phyloP scores from a whole-genome alignment of 64 coral and sea anemone species.

The Porites lutea region DNA sequence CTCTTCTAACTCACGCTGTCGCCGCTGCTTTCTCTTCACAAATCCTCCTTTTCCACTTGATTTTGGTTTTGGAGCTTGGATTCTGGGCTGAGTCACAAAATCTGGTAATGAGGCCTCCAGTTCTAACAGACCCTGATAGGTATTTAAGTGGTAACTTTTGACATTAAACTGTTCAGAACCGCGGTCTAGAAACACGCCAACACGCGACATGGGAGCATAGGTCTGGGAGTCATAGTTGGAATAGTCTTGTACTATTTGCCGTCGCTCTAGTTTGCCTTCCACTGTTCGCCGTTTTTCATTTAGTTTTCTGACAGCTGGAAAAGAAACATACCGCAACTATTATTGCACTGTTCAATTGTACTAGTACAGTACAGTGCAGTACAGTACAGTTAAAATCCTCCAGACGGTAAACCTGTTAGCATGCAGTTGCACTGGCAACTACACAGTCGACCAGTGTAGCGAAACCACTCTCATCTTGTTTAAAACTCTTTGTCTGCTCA shows the following conservation, averaged over 20 bases:
- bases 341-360: background rate
- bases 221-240: conserved; percentile 81
- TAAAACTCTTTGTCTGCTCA: too few species aligned
- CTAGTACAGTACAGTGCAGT: background rate
- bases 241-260: conserved; percentile 94
- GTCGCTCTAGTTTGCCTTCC: conserved; percentile 96
- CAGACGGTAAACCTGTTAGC: too few species aligned
- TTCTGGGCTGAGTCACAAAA: conserved; percentile 93
- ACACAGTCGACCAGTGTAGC: too few species aligned
- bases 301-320: conserved; percentile 86
- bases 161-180: conserved; percentile 98
- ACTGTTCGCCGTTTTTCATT: conserved; percentile 93
- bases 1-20: conserved; percentile 92
- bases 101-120: conserved; percentile 94
- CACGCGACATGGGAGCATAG: conserved; percentile 95
- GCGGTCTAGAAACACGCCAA: conserved; percentile 94
- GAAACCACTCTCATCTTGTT: too few species aligned
- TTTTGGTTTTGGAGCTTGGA: conserved; percentile 97
- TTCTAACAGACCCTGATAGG: conserved; percentile 93
- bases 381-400: too few species aligned
- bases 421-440: too few species aligned
- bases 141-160: conserved; percentile 82
- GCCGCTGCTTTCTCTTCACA: conserved; percentile 90
- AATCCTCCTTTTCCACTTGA: conserved; percentile 85
- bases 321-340: background rate